Base-by-base conservation (phyloP, 2,113 vertebrate species). In the Astur gentilis region DNA sequence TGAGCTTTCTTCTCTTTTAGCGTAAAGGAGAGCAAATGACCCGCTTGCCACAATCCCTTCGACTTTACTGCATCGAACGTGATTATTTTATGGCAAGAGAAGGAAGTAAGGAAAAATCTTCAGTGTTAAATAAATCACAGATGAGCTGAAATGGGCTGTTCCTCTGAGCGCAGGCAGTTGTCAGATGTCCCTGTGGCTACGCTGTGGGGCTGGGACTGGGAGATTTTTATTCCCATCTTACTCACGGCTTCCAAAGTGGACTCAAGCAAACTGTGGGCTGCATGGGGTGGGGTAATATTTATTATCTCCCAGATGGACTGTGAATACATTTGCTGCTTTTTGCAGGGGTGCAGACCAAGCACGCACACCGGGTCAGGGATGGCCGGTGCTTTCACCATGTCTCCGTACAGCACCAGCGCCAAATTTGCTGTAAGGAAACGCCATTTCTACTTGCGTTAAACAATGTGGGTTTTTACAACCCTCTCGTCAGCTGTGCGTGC, bases 401-500 rank as follows among this genome's bases (percentile, higher is more conserved):
- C n/a, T 16, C 31, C 4, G 3, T 42, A 47, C 40, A 40, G 60
- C 58, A 32, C 25, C 64, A 62, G 34, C 2, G 2, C 65, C 70
- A 47, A 75, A 67, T 29, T 2, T 50, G 19, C 38, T 10, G 0
- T 16, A 38, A 85, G 29, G 14, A 92, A 69, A 76, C 8, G 49
- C 8, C 34, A 40, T 44, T 85, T 65, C 40, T 38, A 4, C 40
- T 27, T 32, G 4, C 1, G 0, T n/a, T 40, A 66, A 64, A 55
- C 9, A 18, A 6, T 2, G 20, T 26, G 36, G 25, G 13, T 2
- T 29, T 76, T 95, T 60, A 44, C 9, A 3, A 38, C 2, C 4
- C 14, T 76, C 29, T 58, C 2, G 1, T 54, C 54, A 77, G 3
- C n/a, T 55, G 5, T 34, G 20, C 0, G 0, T 44, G 19, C 50